Conservation (phyloP, 2,113 vertebrate genomes). For the Maccullochella peelii region DNA sequence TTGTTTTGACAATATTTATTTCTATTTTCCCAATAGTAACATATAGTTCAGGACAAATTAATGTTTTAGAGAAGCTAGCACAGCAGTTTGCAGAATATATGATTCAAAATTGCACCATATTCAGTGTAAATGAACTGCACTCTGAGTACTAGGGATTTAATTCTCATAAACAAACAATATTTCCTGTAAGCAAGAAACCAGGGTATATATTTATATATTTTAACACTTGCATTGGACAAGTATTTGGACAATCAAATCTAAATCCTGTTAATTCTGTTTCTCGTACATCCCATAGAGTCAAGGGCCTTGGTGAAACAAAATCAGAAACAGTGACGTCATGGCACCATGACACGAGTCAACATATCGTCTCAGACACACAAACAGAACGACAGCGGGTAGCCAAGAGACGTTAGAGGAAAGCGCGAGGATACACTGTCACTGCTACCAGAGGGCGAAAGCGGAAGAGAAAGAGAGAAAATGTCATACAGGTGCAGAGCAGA, state of each 20-base stretch:
- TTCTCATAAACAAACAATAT: conserved; percentile 53
- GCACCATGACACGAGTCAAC: conserved; percentile 66
- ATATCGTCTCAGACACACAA: conserved; percentile 35
- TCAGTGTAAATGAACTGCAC: conserved; percentile 44
- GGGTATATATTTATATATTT: conserved; percentile 17
- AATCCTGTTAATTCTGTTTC: conserved; percentile 29
- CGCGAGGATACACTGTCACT: conserved; percentile 45
- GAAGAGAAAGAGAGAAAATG: conserved; percentile 76
- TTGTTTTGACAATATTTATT: conserved; percentile 84
- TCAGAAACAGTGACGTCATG: neutral
- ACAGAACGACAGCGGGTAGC: conserved; percentile 59
- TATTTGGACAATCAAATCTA: conserved; percentile 32
- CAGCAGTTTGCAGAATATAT: conserved; percentile 68
- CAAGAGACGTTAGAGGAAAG: conserved; percentile 58
- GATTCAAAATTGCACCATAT: conserved; percentile 64
- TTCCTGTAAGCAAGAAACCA: conserved; percentile 47
- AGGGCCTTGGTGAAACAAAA: conserved; percentile 37
- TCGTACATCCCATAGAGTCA: conserved; percentile 59
- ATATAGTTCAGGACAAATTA: conserved; percentile 78
- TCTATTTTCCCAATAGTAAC: conserved; percentile 79
- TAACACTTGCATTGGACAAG: conserved; percentile 37
- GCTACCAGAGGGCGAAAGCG: conserved; percentile 76
- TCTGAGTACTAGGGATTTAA: conserved; percentile 33
- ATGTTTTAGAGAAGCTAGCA: conserved; percentile 72
- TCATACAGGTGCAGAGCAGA: conserved; percentile 71